Conservation (phyloP, 1,140 invertebrate genomes). For the Anoplophora glabripennis region DNA sequence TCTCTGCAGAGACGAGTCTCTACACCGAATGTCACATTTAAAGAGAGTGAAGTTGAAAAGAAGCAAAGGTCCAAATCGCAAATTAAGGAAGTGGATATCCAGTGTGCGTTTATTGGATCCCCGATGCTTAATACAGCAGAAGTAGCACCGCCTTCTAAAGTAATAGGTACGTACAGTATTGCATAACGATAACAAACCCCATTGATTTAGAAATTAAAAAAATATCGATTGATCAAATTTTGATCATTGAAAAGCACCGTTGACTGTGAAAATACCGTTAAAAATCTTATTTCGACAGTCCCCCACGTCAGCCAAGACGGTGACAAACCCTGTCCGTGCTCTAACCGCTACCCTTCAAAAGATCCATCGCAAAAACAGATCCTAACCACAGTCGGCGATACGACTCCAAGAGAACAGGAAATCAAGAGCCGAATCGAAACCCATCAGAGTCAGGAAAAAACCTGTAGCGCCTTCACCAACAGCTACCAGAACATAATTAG, state of each 20-base stretch:
- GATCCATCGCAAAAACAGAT: constrained; percentile 13
- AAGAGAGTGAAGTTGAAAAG: too few relatives aligned
- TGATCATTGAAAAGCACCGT: too few relatives aligned
- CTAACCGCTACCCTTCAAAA: too few relatives aligned
- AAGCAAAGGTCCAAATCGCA: background rate
- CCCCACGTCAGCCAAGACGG: background rate
- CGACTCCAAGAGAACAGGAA: background rate
- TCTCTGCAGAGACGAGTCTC: too few relatives aligned
- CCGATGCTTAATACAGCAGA: constrained; percentile 9
- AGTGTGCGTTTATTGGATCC: constrained; percentile 28
- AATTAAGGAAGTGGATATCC: constrained; percentile 23
- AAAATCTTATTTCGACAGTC: too few relatives aligned
- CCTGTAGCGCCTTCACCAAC: background rate
- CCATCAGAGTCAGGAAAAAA: background rate
- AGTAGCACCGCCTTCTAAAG: too few relatives aligned
- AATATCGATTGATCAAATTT: too few relatives aligned
- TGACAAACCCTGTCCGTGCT: background rate
- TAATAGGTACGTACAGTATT: too few relatives aligned
- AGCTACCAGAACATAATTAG: background rate
- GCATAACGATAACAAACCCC: too few relatives aligned
- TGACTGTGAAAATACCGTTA: too few relatives aligned
- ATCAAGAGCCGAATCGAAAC: background rate
- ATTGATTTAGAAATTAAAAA: too few relatives aligned
- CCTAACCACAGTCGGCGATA: background rate
- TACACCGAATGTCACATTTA: too few relatives aligned